phyloP scores from a whole-genome alignment of 2,888 invertebrate genomes.

The Phortica magna region DNA sequence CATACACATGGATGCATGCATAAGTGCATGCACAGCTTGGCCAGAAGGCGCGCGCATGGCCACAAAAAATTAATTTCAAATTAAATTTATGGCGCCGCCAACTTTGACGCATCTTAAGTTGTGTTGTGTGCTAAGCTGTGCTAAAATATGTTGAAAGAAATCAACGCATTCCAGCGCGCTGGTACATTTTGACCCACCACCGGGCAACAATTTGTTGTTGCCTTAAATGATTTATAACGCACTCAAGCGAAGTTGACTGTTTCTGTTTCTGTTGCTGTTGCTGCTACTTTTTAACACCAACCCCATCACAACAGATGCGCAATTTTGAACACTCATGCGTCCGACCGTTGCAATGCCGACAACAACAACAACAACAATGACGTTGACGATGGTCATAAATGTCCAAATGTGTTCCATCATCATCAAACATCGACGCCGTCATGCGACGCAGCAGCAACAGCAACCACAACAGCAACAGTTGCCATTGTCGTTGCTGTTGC shows the following conservation, averaged over 20 bases:
- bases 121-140: slow-evolving; percentile 7
- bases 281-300: slow-evolving; percentile 59
- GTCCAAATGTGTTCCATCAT: slow-evolving; percentile 73
- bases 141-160: slow-evolving; percentile 21
- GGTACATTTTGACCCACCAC: slow-evolving; percentile 19
- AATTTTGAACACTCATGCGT: slow-evolving; percentile 70
- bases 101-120: slow-evolving; percentile 60
- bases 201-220: slow-evolving; percentile 15
- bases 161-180: background rate
- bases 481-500: background rate
- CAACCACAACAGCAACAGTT: slow-evolving; percentile 32
- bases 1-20: background rate
- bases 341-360: slow-evolving; percentile 11
- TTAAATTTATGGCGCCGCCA: slow-evolving; percentile 71
- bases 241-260: background rate
- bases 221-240: slow-evolving; percentile 67
- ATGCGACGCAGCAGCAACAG: slow-evolving; percentile 54
- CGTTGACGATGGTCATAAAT: slow-evolving; percentile 63
- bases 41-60: slow-evolving; percentile 37
- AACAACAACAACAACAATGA: background rate
- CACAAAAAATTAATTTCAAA: slow-evolving; percentile 72
- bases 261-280: no score
- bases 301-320: slow-evolving; percentile 46
- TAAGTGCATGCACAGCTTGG: slow-evolving; percentile 16
- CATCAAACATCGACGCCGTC: slow-evolving; percentile 34